Evolutionary conservation across 2,113 vertebrate genomes (phyloP), one percentile per base, ranked within the genome.

Genomic region (Cheirogaleus medius): DNA sequence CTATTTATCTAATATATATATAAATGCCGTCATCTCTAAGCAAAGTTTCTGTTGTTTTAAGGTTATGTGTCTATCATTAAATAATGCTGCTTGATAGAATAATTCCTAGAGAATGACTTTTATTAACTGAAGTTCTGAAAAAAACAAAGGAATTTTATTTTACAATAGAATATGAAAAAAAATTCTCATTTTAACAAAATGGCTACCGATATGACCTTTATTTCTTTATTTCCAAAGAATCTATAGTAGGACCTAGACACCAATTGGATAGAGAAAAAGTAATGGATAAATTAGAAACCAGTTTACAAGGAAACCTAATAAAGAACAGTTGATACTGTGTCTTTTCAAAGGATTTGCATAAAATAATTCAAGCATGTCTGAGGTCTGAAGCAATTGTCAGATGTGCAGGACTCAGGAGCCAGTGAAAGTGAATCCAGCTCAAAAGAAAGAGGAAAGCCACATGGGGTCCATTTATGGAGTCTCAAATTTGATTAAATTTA

Each of bases 101-200:
- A 94, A 94, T 54, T 92, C 44, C 47, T 91, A 20, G 29, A 89
- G 44, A 97, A 88, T 90, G 12, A 73, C n/a, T 95, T 95, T 93
- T 77, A 73, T 29, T 25, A 96, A 93, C 3, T 47, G n/a, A 52
- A 42, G 29, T 58, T 89, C 64, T 91, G 74, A 93, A 64, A 92
- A 92, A 52, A 96, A 92, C 17, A 94, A 87, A 52, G 25, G 2
- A 87, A 80, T 77, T n/a, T 80, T 64, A 74, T 88, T 91, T 92
- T 83, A 66, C 1, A 34, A 77, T n/a, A 52, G 23, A 92, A 49
- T 42, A 87, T 73, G 32, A 68, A 87, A 54, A 68, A 58, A 71
- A 60, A 32, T 69, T 68, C 13, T 52, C 13, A 86, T 44, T 76
- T 95, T 82, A 85, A 95, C 8, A 64, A 88, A 89, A 68, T 32